Evolutionary conservation across 2,888 invertebrate species (phyloP).

Genomic region (Leptinotarsa tumamoca): DNA sequence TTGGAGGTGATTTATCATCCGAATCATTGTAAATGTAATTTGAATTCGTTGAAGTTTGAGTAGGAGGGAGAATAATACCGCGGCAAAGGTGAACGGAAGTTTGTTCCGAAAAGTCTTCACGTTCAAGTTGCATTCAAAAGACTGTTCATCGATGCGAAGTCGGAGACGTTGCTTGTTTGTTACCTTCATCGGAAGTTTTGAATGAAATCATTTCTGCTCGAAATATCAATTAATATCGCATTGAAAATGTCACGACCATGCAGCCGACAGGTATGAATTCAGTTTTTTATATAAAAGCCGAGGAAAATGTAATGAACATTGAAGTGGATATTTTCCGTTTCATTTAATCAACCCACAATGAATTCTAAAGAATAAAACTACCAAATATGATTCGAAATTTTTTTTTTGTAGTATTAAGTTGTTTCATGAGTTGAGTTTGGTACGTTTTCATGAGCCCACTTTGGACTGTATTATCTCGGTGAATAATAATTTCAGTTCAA

Average conservation of each 20-base stretch:
- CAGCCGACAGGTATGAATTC: neutral
- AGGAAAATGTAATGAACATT: neutral
- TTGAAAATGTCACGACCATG: neutral
- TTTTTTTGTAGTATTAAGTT: too few relatives aligned
- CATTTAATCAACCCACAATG: too few relatives aligned
- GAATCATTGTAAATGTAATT: conserved; percentile 19
- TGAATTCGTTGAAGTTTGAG: conserved; percentile 18
- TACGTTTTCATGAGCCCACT: too few relatives aligned
- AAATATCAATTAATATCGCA: conserved; percentile 6
- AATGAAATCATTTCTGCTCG: neutral
- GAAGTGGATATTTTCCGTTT: neutral
- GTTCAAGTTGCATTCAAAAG: conserved; percentile 8
- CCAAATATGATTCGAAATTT: too few relatives aligned
- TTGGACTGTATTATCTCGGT: too few relatives aligned
- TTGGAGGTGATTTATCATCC: conserved; percentile 26
- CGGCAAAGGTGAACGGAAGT: neutral
- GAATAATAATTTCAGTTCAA: too few relatives aligned
- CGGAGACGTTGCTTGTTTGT: neutral
- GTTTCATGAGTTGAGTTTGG: too few relatives aligned
- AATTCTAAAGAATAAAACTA: too few relatives aligned
- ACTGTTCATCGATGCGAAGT: neutral
- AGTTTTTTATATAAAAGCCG: neutral
- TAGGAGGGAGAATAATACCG: neutral
- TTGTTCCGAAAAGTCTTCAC: neutral
- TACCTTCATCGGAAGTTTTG: neutral